These are phyloP conservation scores for Tetropium fuscum DNA, from an alignment of 2,888 invertebrate species.

Conservation along the genomic window DNA sequence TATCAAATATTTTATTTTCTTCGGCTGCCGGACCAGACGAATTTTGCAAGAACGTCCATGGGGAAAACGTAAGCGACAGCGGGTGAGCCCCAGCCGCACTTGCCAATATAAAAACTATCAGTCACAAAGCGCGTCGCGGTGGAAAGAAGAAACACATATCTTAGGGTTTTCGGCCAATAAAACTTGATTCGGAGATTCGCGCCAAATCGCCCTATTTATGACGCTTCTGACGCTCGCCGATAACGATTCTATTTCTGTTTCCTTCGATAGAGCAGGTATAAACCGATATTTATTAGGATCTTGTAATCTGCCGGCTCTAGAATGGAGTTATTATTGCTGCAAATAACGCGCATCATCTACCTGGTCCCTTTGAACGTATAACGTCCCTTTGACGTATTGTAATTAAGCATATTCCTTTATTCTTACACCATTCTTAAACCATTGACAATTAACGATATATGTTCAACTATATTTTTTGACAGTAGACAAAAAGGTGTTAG, in stretches of 20 bases:
- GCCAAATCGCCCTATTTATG: conserved; percentile 62
- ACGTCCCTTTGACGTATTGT: no score
- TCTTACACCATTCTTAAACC: no score
- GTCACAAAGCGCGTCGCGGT: conserved; percentile 57
- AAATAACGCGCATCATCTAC: not conserved
- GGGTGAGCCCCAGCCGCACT: conserved; percentile 18
- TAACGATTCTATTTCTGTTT: conserved; percentile 61
- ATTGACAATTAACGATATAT: no score
- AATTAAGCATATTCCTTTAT: no score
- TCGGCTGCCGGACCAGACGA: conserved; percentile 50
- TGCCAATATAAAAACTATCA: conserved; percentile 62
- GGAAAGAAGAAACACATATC: conserved; percentile 66
- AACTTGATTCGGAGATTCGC: conserved; percentile 68
- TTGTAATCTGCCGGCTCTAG: not conserved
- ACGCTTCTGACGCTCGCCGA: conserved; percentile 59
- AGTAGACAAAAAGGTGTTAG: no score
- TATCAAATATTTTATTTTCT: conserved; percentile 64
- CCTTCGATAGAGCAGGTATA: conserved; percentile 36
- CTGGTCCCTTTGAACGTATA: no score
- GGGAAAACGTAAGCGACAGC: conserved; percentile 4
- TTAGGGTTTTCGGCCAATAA: conserved; percentile 74
- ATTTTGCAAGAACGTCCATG: conserved; percentile 6
- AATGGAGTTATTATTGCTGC: not conserved
- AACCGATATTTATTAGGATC: conserved; percentile 35
- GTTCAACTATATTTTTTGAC: no score